Base-by-base conservation (phyloP, 1,140 invertebrate species). In the Drosophila sechellia region DNA sequence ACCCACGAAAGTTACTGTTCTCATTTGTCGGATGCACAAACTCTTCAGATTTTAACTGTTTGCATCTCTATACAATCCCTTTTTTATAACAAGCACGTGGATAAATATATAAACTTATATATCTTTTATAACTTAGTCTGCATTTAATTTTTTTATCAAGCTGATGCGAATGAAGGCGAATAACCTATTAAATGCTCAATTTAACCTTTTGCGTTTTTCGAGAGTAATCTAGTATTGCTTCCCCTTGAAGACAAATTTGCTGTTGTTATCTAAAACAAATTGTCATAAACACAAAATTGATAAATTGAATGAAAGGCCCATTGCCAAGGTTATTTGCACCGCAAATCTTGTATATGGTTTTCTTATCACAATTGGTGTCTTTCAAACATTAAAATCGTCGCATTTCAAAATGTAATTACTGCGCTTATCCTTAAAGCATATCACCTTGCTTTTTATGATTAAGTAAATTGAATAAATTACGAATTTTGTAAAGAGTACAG, bases 241-340 rank as follows among this genome's bases (percentile, higher is more conserved):
- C 13, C 5, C 4, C 13, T 37, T 37, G 11, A 37, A 37, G 35
- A 12, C 11, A 37, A 37, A 37, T 13, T 37, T 37, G 12, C 13
- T 37, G 35, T 37, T 17, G 48, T 17, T 49, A 49, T 49, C 48
- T 40, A 40, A 55, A 40, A 22, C 5, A 37, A 39, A 40, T 40
- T 25, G 53, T 25, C 49, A 35, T 50, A 50, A 50, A 50, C 27
- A 50, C 49, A 15, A 15, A 50, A 50, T 34, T 50, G 31, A 50
- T 50, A 50, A 34, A 50, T 35, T 50, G 35, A 50, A 50, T 35
- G 17, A 34, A 35, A 50, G n/a, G 27, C n/a, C 15, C 31, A 50
- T 50, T 50, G 35, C 2, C 49, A 35, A 20, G 31, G 15, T 50
- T 50, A 15, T 50, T 50, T 34, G 49, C 49, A 17, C 31, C 34